These are phyloP conservation scores for Actinia tenebrosa DNA, from an alignment of 64 coral and sea anemone genomes.

Conservation along the genomic window DNA sequence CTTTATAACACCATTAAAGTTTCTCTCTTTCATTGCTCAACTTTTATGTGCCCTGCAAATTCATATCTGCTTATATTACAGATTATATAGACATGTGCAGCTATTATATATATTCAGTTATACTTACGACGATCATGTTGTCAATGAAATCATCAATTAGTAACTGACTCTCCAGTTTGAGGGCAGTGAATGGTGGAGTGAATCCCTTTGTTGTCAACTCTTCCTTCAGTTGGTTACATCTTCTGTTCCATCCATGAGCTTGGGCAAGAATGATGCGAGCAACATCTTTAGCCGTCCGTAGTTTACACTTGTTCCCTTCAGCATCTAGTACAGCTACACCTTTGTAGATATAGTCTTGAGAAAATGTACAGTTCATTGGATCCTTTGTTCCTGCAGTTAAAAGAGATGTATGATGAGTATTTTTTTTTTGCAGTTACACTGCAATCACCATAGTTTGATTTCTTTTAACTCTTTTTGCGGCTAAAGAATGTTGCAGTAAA, in stretches of 20 bases:
- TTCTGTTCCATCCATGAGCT: conserved; percentile 75
- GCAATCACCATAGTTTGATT: too few relatives aligned
- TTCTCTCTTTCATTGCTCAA: not conserved
- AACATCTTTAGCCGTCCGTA: conserved; percentile 85
- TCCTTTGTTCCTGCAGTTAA: conserved; percentile 56
- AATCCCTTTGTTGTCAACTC: conserved; percentile 72
- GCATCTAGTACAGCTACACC: conserved; percentile 85
- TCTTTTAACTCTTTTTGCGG: not conserved
- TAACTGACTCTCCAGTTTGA: conserved; percentile 80
- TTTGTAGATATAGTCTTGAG: conserved; percentile 99
- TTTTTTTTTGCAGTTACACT: too few relatives aligned
- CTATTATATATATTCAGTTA: not conserved
- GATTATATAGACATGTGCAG: too few relatives aligned
- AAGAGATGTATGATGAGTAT: too few relatives aligned
- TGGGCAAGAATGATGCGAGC: conserved; percentile 80
- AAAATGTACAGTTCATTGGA: conserved; percentile 83
- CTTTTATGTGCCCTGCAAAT: not conserved
- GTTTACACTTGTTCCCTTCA: conserved; percentile 81
- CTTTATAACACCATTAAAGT: not conserved
- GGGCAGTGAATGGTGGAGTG: conserved; percentile 45
- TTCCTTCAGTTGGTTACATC: conserved; percentile 53
- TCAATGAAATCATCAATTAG: conserved; percentile 96
- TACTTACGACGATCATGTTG: conserved; percentile 85
- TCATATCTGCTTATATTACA: too few relatives aligned
- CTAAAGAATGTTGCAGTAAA: too few relatives aligned